phyloP scores from a whole-genome alignment of 2,797 vertebrate genomes.

The Denticeps clupeoides region DNA sequence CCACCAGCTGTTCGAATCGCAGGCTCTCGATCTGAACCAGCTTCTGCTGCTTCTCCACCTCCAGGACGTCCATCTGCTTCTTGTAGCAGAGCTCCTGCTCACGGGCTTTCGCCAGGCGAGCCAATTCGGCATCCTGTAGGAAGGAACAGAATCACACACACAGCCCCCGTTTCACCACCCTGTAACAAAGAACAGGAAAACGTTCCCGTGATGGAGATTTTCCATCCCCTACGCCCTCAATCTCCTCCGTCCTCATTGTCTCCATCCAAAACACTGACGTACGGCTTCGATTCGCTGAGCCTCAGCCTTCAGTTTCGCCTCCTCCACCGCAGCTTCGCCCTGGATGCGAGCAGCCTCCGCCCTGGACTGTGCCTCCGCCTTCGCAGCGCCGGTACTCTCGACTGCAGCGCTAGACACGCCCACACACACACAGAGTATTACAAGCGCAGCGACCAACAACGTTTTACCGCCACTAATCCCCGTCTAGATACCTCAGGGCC shows the following conservation, averaged over 20 bases:
- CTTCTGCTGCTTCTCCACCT: constrained; percentile 63
- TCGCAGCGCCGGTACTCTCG: constrained; percentile 79
- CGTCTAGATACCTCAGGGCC: constrained; percentile 65
- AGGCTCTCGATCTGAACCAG: constrained; percentile 60
- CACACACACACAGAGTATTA: neutral
- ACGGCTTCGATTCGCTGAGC: constrained; percentile 77
- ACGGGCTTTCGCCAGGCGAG: constrained; percentile 58
- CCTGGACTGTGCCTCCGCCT: constrained; percentile 74
- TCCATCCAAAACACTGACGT: constrained; percentile 23
- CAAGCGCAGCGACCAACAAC: neutral
- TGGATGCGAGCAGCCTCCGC: constrained; percentile 76
- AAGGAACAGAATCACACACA: neutral
- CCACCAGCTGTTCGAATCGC: constrained; percentile 64
- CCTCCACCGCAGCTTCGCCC: constrained; percentile 72
- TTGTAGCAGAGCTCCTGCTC: constrained; percentile 67
- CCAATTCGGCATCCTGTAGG: constrained; percentile 69
- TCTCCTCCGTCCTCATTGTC: too few relatives aligned
- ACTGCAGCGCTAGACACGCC: constrained; percentile 61
- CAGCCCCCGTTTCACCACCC: neutral
- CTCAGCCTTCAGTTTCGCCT: constrained; percentile 75
- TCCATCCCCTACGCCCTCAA: too few relatives aligned
- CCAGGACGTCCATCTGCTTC: constrained; percentile 58
- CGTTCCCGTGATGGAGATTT: too few relatives aligned
- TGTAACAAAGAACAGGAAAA: neutral
- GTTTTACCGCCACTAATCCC: constrained; percentile 30